Conservation (phyloP, 2,888 invertebrate species). For the Galerucella calmariensis region DNA sequence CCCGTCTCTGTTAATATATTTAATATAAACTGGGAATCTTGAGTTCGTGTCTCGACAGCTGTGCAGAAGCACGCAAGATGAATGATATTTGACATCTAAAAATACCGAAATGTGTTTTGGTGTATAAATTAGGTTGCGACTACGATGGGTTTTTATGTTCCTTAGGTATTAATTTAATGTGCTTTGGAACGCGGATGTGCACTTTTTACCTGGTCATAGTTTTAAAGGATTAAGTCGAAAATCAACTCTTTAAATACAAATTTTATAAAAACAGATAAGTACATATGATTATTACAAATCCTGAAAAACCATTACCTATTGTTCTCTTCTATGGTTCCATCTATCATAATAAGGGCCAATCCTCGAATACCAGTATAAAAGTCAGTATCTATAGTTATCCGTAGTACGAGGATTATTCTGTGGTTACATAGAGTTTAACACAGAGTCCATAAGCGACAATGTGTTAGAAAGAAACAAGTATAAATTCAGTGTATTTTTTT, state of each 20-base stretch:
- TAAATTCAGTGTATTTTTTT: too few species aligned
- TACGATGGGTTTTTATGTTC: conserved; percentile 48
- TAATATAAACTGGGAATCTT: conserved; percentile 40
- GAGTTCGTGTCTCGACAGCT: conserved; percentile 58
- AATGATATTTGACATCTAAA: conserved; percentile 64
- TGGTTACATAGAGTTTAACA: too few species aligned
- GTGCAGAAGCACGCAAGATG: conserved; percentile 60
- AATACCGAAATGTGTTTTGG: conserved; percentile 62
- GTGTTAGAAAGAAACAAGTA: too few species aligned
- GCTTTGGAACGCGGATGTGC: background rate
- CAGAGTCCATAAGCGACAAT: too few species aligned
- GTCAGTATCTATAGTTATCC: too few species aligned
- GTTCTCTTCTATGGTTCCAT: too few species aligned
- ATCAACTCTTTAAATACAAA: background rate
- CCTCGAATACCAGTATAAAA: too few species aligned
- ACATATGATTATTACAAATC: background rate
- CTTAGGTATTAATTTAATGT: conserved; percentile 48
- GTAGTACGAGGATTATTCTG: too few species aligned
- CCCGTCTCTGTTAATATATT: conserved; percentile 15
- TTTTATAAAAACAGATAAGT: background rate
- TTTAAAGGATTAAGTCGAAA: background rate
- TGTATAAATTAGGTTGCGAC: conserved; percentile 60
- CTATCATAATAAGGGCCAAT: too few species aligned
- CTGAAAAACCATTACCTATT: background rate
- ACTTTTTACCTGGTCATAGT: background rate